Evolutionary conservation across 2,888 invertebrate genomes (phyloP), one percentile per base, ranked within the genome.

Genomic region (Gryllus longicercus): DNA sequence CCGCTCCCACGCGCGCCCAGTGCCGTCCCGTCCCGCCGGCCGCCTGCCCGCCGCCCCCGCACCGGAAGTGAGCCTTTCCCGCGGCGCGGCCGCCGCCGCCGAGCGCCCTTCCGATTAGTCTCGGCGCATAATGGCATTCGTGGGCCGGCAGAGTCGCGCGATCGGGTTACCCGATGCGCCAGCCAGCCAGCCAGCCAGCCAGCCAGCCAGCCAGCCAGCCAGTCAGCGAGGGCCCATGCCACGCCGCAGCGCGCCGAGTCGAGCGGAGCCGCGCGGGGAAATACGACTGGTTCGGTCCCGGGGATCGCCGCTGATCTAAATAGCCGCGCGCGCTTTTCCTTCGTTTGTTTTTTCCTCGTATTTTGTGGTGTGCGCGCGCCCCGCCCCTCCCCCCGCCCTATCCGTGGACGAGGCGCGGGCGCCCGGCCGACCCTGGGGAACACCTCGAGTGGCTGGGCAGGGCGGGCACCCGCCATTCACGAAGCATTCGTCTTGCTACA

Each of bases 101-200:
- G 63, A 63, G 63, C n/a, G 63, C 63, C n/a, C 63, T 63, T 63
- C 63, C 63, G 63, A 63, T 63, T 63, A 14, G 63, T 63, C 63
- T 63, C 63, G 63, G 63, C 63, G 14, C 63, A 18, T 63, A 63
- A 63, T 63, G 63, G 63, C n/a, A 63, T 63, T 63, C 63, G 63
- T 18, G 63, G 63, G 63, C 63, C 63, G 63, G 16, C 63, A 18
- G 63, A 63, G 63, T 63, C 63, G 63, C 63, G 63, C n/a, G 63
- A 63, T 63, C 63, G n/a, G 5, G 63, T 63, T 63, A 63, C 63
- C 14, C 14, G 63, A 63, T 63, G 63, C 16, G 63, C 63, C 63
- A 8, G 38, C 38, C 38, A 5, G 25, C 25, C 25, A 2, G 25
- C 25, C 25, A 2, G 25, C 25, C 25, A 2, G 2, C 25, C 25